Evolutionary conservation across 2,888 invertebrate genomes (phyloP), one percentile per base, ranked within the genome.

Genomic region (Napeogenes inachia): DNA sequence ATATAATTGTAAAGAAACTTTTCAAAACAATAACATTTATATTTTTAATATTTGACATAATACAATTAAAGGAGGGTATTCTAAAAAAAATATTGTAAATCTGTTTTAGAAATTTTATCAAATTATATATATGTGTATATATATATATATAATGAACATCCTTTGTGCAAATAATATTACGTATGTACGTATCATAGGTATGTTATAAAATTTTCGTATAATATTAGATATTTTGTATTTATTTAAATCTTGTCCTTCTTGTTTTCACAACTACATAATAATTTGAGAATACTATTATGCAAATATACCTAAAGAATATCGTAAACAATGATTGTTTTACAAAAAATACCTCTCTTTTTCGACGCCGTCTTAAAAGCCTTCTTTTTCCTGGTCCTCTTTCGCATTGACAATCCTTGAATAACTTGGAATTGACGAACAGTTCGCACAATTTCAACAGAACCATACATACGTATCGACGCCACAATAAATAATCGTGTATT

Each of bases 341-440:
- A 45, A 10, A 42, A 42, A 42, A 47, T 68, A 77, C 85, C 84
- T 84, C 77, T 70, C 80, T 78, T 68, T 77, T 87, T 70, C 76
- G 76, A 60, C 81, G 79, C 64, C 83, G 79, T 70, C 80, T 80
- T 47, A 89, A 71, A 59, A 89, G 74, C 69, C 89, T 82, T 69
- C 88, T 89, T 89, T 86, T 90, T 87, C 89, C 89, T 81, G 87
- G 78, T 78, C 84, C 80, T 88, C 89, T 85, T 85, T 89, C 89
- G 89, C 89, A 89, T 85, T 87, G 87, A 79, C 89, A 90, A 67
- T 83, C 80, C 72, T 89, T 89, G 68, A 88, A 88, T 59, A 82
- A 73, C 72, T 85, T 88, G 69, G 83, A 79, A 64, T 85, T 85
- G 65, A 87, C 85, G 76, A 90, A 82, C 88, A 89, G 81, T 67